These are phyloP conservation scores for Nephotettix cincticeps DNA, from an alignment of 1,140 invertebrate species.

Conservation along the genomic window DNA sequence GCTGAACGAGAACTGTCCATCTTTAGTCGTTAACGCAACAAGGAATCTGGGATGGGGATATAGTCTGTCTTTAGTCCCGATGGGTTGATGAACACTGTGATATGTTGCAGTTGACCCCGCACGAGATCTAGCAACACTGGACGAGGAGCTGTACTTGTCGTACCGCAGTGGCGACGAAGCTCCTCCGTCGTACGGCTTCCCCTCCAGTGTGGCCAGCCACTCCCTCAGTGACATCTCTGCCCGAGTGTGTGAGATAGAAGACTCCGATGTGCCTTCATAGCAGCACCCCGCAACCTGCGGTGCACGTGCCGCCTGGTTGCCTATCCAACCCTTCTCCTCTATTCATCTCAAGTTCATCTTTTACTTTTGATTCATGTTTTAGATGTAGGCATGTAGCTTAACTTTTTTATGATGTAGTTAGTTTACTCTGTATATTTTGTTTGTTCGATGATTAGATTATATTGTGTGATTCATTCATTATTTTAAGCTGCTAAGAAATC, in stretches of 20 bases:
- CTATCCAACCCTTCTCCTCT: background rate
- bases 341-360: background rate
- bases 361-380: background rate
- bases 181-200: constrained; percentile 66
- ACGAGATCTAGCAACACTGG: constrained; percentile 64
- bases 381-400: background rate
- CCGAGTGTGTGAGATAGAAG: constrained; percentile 89
- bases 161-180: constrained; percentile 68
- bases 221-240: constrained; percentile 83
- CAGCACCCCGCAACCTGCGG: constrained; percentile 26
- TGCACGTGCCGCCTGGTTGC: constrained; percentile 3
- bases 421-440: constrained; percentile 4
- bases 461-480: too few relatives aligned
- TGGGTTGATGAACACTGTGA: too few relatives aligned
- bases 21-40: too few relatives aligned
- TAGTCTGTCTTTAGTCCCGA: too few relatives aligned
- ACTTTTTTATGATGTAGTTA: too few relatives aligned
- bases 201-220: constrained; percentile 55
- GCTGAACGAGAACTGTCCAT: too few relatives aligned
- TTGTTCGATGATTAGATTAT: too few relatives aligned
- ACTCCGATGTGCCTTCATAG: constrained; percentile 61
- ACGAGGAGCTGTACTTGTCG: constrained; percentile 79
- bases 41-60: too few relatives aligned
- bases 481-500: too few relatives aligned
- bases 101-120: constrained; percentile 52